phyloP scores from a whole-genome alignment of 2,797 vertebrate genomes.

The Delichon dasypus region DNA sequence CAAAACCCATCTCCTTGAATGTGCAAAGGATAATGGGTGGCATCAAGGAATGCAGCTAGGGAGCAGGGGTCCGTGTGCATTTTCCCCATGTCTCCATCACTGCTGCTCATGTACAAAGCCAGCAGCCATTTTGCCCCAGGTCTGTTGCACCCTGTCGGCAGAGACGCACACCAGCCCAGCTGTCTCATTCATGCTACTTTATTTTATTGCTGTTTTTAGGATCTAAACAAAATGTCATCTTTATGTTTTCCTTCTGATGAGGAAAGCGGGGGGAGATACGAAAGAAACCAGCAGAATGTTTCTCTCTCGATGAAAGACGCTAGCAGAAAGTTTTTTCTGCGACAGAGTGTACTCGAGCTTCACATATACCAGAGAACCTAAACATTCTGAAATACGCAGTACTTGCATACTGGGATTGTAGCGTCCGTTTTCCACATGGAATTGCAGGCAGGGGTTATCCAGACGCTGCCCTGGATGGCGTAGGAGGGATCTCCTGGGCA shows the following conservation, averaged over 20 bases:
- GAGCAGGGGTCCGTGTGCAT: not conserved
- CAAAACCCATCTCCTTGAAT: not conserved
- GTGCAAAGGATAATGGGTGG: not conserved
- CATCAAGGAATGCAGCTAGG: not conserved
- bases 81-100: not conserved
- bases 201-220: not conserved
- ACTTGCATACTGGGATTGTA: too few species aligned
- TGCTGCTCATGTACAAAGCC: not conserved
- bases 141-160: not conserved
- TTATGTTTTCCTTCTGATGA: not conserved
- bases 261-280: not conserved
- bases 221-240: not conserved
- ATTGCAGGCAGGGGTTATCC: not conserved
- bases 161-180: not conserved
- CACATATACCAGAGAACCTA: not conserved
- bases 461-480: fast-evolving
- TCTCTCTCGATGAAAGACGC: not conserved
- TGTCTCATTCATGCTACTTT: not conserved
- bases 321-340: not conserved
- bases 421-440: not conserved
- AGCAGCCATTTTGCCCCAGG: not conserved
- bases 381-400: not conserved
- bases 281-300: not conserved
- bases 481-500: not conserved
- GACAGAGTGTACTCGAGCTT: not conserved